Evolutionary conservation across 2,113 vertebrate species (phyloP).

Genomic region (Hippocampus comes): DNA sequence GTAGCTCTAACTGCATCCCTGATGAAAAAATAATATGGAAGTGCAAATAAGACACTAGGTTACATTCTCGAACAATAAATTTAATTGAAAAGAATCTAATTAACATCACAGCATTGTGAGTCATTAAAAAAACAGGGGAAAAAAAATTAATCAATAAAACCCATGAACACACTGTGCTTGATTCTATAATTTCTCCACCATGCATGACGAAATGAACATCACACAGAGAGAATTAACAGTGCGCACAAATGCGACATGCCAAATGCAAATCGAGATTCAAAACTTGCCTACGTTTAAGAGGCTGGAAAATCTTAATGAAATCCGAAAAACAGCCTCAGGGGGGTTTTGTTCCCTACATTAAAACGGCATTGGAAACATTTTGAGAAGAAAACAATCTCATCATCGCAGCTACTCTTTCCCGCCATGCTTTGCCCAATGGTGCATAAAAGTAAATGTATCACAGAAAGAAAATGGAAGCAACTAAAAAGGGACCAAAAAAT

Average conservation of each 20-base stretch:
- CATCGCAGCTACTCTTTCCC: background rate
- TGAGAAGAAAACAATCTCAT: background rate
- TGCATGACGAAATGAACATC: background rate
- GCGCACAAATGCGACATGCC: background rate
- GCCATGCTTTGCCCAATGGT: background rate
- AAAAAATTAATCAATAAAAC: background rate
- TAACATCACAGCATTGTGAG: no score
- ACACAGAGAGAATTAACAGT: background rate
- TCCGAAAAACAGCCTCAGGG: background rate
- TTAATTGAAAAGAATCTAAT: no score
- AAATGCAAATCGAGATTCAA: background rate
- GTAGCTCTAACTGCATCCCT: no score
- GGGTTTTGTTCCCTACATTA: background rate
- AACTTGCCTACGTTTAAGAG: background rate
- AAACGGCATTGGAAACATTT: background rate
- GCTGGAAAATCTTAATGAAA: background rate
- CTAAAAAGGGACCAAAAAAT: background rate
- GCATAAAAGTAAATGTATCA: conserved; percentile 3
- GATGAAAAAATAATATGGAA: no score
- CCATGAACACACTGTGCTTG: background rate
- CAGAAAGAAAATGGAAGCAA: background rate
- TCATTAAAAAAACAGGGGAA: no score
- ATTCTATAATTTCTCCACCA: background rate
- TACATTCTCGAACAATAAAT: no score
- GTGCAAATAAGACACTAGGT: no score